Conservation (phyloP, 2,888 invertebrate species). For the Lasioglossum zephyrum region DNA sequence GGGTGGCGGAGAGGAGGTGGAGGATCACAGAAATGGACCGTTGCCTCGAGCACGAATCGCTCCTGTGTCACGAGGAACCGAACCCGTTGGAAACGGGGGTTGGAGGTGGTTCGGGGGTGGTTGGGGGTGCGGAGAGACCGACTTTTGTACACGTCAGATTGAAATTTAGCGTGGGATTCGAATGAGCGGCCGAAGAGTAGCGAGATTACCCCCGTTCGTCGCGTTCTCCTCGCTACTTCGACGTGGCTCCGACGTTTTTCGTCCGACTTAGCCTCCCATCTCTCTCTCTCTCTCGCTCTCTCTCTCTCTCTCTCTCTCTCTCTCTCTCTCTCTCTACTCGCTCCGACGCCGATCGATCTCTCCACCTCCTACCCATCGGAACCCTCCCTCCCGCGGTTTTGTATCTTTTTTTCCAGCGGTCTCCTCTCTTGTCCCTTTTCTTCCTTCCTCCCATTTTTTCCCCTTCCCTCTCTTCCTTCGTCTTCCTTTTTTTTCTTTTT, state of each 20-base stretch:
- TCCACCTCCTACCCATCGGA: constrained; percentile 18
- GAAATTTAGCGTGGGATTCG: constrained; percentile 82
- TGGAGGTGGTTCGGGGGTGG: not conserved
- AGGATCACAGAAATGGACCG: constrained; percentile 72
- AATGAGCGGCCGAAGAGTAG: constrained; percentile 75
- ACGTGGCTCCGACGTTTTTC: constrained; percentile 60
- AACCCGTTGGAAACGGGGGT: constrained; percentile 5
- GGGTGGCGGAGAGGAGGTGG: constrained; percentile 9
- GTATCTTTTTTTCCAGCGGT: constrained; percentile 8
- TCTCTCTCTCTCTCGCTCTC: constrained; percentile 27
- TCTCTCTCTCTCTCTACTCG: constrained; percentile 21
- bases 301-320: constrained; percentile 16
- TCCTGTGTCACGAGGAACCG: constrained; percentile 60
- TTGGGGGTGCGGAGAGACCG: constrained; percentile 44
- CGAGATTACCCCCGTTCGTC: constrained; percentile 77
- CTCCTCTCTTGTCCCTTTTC: constrained; percentile 15
- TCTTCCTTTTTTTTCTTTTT: constrained; percentile 1
- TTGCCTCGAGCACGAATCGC: constrained; percentile 67
- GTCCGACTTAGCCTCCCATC: constrained; percentile 65
- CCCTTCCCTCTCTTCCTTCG: not conserved
- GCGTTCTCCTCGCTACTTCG: constrained; percentile 67
- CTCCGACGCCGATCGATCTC: constrained; percentile 64
- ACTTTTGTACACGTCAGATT: constrained; percentile 79
- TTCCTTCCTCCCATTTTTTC: constrained; percentile 8
- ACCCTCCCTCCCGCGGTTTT: constrained; percentile 9